Evolutionary conservation across 2,888 invertebrate genomes (phyloP).

Genomic region (Latheticus oryzae): DNA sequence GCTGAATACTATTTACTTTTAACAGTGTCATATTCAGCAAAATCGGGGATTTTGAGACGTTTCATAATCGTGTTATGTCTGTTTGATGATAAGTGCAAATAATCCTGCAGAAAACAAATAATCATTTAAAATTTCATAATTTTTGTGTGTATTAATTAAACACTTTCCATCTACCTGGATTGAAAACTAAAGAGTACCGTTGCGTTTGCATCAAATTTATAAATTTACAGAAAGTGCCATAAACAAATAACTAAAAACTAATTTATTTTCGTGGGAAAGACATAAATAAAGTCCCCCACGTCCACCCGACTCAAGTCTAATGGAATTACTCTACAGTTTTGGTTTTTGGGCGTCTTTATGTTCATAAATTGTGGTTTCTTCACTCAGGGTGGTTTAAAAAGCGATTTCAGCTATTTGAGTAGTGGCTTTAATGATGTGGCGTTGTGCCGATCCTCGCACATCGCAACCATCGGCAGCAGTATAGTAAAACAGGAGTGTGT

Average conservation of each 20-base stretch:
- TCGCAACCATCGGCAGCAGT: constrained; percentile 26
- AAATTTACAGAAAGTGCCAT: constrained; percentile 4
- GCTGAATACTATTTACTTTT: too few relatives aligned
- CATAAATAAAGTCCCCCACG: constrained; percentile 17
- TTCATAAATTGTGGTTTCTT: not conserved
- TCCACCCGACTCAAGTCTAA: constrained; percentile 11
- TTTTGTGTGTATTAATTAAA: too few relatives aligned
- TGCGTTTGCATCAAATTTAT: constrained; percentile 1
- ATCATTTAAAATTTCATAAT: too few relatives aligned
- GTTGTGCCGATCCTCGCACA: constrained; percentile 6
- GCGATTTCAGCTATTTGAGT: constrained; percentile 3
- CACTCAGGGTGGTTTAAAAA: constrained; percentile 7
- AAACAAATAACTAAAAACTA: constrained; percentile 32
- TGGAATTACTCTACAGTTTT: constrained; percentile 30
- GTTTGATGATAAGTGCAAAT: too few relatives aligned
- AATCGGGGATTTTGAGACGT: too few relatives aligned
- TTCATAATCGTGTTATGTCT: too few relatives aligned
- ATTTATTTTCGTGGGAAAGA: constrained; percentile 30
- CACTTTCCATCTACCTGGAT: constrained; percentile 5
- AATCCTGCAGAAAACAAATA: too few relatives aligned
- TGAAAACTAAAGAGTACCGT: not conserved
- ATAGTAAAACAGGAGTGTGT: constrained; percentile 34
- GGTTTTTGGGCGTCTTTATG: constrained; percentile 15
- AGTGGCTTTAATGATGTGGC: too few relatives aligned
- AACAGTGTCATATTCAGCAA: too few relatives aligned